Evolutionary conservation across 2,888 invertebrate genomes (phyloP).

Genomic region (Ommatoiulus sabulosus): DNA sequence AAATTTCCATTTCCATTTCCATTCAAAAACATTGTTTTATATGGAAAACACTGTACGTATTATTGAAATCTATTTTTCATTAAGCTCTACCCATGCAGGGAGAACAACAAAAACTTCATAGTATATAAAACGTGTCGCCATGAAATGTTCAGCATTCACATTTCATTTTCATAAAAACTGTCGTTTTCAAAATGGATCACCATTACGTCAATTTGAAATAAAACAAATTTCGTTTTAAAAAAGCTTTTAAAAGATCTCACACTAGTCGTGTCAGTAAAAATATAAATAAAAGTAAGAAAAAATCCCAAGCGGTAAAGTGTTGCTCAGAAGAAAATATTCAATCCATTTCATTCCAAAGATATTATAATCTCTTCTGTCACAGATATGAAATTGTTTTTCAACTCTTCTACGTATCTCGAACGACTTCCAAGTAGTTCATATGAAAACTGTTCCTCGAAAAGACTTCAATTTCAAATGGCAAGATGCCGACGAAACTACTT

Average conservation of each 20-base stretch:
- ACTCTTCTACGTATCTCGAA: slow-evolving; percentile 13
- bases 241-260: slow-evolving; percentile 5
- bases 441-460: slow-evolving; percentile 3
- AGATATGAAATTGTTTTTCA: background rate
- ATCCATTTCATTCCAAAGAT: background rate
- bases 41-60: too few relatives aligned
- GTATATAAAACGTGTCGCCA: too few relatives aligned
- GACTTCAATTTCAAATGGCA: background rate
- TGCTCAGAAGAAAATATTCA: background rate
- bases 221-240: background rate
- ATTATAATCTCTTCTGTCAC: slow-evolving; percentile 23
- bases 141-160: too few relatives aligned
- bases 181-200: background rate
- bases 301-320: background rate
- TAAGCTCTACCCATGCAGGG: too few relatives aligned
- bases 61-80: too few relatives aligned
- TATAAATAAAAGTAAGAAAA: background rate
- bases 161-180: slow-evolving; percentile 2
- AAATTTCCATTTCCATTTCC: too few relatives aligned
- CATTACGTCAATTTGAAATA: background rate
- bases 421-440: slow-evolving; percentile 9
- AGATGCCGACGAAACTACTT: background rate
- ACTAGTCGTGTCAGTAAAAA: background rate
- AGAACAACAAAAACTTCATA: too few relatives aligned
- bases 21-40: too few relatives aligned